Evolutionary conservation across 2,113 vertebrate genomes (phyloP).

Genomic region (Zapornia atra): DNA sequence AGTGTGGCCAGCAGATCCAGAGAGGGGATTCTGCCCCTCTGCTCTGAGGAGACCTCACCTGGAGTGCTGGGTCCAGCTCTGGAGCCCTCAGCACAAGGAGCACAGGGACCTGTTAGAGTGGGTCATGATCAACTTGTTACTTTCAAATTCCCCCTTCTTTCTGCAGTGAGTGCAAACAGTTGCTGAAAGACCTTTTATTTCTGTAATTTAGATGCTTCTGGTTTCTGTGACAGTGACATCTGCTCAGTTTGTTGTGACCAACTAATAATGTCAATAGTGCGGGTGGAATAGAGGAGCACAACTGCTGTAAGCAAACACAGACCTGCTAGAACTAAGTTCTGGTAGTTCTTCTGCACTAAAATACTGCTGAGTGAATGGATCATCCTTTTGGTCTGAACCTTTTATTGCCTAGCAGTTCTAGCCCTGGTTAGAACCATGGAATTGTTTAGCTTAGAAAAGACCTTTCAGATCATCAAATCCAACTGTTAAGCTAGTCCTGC

Average conservation of each 20-base stretch:
- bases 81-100: no score
- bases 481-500: no score
- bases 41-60: no score
- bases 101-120: no score
- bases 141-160: background rate
- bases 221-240: background rate
- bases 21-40: no score
- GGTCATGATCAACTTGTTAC: background rate
- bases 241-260: background rate
- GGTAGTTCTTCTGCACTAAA: background rate
- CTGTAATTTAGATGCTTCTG: conserved; percentile 21
- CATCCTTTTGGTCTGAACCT: background rate
- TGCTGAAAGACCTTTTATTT: background rate
- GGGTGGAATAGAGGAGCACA: background rate
- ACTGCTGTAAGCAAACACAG: background rate
- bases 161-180: background rate
- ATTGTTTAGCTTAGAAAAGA: no score
- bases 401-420: background rate
- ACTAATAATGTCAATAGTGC: background rate
- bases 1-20: no score
- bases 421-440: background rate
- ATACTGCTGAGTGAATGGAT: background rate
- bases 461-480: no score
- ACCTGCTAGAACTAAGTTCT: background rate
- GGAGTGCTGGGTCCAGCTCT: no score